Conservation (phyloP, 53 echinoderm and acorn worm genomes). For the Actinopyga echinites region DNA sequence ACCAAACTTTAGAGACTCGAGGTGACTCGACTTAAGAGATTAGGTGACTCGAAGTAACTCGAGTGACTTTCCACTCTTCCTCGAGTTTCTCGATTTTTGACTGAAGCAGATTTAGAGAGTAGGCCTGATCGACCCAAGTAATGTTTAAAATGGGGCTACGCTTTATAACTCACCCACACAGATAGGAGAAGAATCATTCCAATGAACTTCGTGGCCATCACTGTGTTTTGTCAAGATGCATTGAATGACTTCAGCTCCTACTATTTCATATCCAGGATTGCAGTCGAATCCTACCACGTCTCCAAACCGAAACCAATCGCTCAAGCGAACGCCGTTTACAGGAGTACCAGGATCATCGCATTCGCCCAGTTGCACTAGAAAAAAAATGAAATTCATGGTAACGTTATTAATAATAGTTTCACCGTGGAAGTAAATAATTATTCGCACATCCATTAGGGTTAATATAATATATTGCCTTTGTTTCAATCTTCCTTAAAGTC, state of each 20-base stretch:
- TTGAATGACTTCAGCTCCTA: conserved; percentile 50
- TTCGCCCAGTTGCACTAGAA: conserved; percentile 61
- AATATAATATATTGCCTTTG: too few relatives aligned
- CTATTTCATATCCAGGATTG: conserved; percentile 53
- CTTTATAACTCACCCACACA: conserved; percentile 63
- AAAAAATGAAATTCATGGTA: neutral
- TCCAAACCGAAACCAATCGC: conserved; percentile 54
- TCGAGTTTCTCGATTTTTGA: too few relatives aligned
- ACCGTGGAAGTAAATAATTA: neutral
- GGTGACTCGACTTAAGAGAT: too few relatives aligned
- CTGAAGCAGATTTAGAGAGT: too few relatives aligned
- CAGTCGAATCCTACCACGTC: conserved; percentile 67
- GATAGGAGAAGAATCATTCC: conserved; percentile 65
- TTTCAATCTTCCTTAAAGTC: too few relatives aligned
- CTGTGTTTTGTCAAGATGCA: conserved; percentile 64
- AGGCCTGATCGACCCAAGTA: too few relatives aligned
- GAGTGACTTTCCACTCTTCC: too few relatives aligned
- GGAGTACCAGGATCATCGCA: conserved; percentile 58
- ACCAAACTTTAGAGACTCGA: too few relatives aligned
- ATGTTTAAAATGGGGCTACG: too few relatives aligned
- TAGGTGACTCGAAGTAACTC: too few relatives aligned
- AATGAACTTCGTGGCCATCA: conserved; percentile 54
- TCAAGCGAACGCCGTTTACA: conserved; percentile 48
- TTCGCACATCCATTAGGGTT: too few relatives aligned
- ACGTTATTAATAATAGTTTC: neutral